Conservation (phyloP, 2,888 invertebrate genomes). For the Drosophila borborema region DNA sequence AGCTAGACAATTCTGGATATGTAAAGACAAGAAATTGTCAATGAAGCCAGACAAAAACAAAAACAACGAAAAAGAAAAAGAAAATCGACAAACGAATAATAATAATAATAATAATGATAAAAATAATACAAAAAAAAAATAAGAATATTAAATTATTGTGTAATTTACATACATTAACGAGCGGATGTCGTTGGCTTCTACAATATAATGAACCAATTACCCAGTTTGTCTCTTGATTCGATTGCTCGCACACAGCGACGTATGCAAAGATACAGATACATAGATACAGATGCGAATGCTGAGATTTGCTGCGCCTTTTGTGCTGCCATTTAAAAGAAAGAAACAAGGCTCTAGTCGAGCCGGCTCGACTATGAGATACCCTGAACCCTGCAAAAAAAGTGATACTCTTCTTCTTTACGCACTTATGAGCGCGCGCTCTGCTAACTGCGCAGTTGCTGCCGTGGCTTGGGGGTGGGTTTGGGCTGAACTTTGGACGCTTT, state of each 20-base stretch:
- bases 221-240: constrained; percentile 81
- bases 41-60: neutral
- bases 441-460: no score
- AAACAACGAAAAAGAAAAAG: no score
- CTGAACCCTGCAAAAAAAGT: no score
- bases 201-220: constrained; percentile 78
- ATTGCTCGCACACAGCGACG: constrained; percentile 60
- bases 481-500: no score
- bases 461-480: no score
- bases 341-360: no score
- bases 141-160: constrained; percentile 71
- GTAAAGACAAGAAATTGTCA: neutral
- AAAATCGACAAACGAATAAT: neutral
- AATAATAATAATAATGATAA: constrained; percentile 24
- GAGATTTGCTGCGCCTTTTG: constrained; percentile 40
- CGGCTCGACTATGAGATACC: no score
- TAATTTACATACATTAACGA: constrained; percentile 78
- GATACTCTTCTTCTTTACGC: no score
- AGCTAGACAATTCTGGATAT: neutral
- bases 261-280: constrained; percentile 27
- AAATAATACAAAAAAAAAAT: constrained; percentile 27
- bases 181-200: constrained; percentile 78
- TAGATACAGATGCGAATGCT: constrained; percentile 17
- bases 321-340: constrained; percentile 35
- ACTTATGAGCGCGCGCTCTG: no score